A percentile compares a stretch with the other conserved stretches of the same genome.
Conservation (phyloP, 2,888 invertebrate species). For the Tetheella fluctuosa region DNA sequence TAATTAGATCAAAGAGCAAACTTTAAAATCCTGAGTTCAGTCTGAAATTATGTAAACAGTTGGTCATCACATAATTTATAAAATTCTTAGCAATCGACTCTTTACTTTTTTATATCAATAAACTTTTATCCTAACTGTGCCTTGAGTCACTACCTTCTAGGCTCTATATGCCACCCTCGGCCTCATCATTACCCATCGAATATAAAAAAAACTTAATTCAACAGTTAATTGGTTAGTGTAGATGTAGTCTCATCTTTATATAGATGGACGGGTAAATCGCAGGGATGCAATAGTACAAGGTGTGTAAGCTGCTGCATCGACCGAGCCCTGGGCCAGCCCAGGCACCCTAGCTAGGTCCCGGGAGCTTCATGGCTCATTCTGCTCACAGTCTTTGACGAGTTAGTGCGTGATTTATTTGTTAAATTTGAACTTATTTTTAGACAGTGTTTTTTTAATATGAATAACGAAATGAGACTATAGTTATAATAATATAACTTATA, state of each 20-base stretch:
- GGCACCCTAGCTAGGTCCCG: conserved; percentile 5
- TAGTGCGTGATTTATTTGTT: not conserved
- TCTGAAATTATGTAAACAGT: too few relatives aligned
- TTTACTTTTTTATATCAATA: too few relatives aligned
- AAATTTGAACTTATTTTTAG: not conserved
- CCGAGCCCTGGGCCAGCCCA: conserved; percentile 11
- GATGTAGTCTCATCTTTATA: not conserved
- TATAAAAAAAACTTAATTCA: not conserved
- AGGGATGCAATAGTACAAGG: conserved; percentile 9
- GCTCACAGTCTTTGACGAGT: conserved; percentile 11
- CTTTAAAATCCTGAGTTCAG: too few relatives aligned
- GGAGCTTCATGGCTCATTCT: conserved; percentile 13
- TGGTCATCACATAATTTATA: too few relatives aligned
- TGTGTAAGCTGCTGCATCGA: conserved; percentile 17
- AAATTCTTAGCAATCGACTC: too few relatives aligned
- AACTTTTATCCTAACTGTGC: too few relatives aligned
- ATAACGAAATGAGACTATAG: not conserved
- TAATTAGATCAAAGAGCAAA: too few relatives aligned
- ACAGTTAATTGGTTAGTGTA: not conserved
- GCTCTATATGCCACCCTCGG: not conserved
- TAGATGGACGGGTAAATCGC: not conserved
- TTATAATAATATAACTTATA: too few relatives aligned
- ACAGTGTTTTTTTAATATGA: not conserved
- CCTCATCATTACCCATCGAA: not conserved
- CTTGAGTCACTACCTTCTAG: too few relatives aligned